These are phyloP conservation scores for Heliconius ismenius DNA, from an alignment of 2,888 invertebrate species.

Conservation along the genomic window DNA sequence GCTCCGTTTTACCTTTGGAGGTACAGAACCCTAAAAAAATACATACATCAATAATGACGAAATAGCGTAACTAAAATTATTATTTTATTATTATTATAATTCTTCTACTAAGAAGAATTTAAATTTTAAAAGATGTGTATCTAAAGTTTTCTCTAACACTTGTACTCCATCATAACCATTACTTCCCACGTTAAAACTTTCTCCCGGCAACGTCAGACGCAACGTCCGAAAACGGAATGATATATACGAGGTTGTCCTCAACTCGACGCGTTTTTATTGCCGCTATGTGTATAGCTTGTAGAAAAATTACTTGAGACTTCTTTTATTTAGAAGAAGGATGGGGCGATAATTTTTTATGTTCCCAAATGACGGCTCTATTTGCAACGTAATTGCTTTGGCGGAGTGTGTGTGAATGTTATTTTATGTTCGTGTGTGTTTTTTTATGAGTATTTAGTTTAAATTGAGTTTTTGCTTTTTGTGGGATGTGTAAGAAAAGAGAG, in stretches of 20 bases:
- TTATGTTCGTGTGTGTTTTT: neutral
- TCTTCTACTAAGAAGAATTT: neutral
- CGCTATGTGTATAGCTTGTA: slow-evolving; percentile 75
- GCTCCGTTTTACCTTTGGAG: no score
- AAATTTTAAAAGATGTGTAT: neutral
- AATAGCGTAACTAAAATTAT: no score
- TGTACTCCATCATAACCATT: slow-evolving; percentile 46
- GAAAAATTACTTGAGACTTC: slow-evolving; percentile 74
- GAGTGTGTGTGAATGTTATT: slow-evolving; percentile 21
- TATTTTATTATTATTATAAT: no score
- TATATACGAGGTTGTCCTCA: slow-evolving; percentile 66
- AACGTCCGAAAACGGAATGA: slow-evolving; percentile 61
- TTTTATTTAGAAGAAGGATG: slow-evolving; percentile 61
- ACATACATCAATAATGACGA: no score
- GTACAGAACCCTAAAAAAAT: no score
- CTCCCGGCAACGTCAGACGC: slow-evolving; percentile 66
- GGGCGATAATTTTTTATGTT: slow-evolving; percentile 47
- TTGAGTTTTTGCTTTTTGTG: slow-evolving; percentile 6
- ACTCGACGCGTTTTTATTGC: slow-evolving; percentile 72
- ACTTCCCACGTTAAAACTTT: slow-evolving; percentile 73
- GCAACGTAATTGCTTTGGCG: slow-evolving; percentile 30
- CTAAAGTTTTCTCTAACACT: neutral
- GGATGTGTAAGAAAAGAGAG: neutral
- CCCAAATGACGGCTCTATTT: slow-evolving; percentile 61
- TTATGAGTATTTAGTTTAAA: slow-evolving; percentile 6